phyloP scores from a whole-genome alignment of 2,888 invertebrate genomes.

The Xestia ashworthii region DNA sequence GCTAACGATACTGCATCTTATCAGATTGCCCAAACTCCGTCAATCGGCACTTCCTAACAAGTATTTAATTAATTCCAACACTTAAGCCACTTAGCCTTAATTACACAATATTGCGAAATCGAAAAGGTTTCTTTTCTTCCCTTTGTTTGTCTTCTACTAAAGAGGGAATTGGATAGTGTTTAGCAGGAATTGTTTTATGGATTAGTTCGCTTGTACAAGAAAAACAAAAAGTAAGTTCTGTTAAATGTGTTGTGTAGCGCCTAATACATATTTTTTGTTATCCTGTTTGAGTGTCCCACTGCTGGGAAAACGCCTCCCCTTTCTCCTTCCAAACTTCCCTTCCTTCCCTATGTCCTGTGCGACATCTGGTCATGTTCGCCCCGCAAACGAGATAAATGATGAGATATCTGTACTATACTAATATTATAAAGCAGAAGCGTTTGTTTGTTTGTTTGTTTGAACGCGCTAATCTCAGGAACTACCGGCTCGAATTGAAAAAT shows the following conservation, averaged over 20 bases:
- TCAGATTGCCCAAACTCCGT: slow-evolving; percentile 25
- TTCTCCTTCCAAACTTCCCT: too few relatives aligned
- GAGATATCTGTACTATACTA: too few relatives aligned
- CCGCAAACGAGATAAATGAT: too few relatives aligned
- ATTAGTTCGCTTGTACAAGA: neutral
- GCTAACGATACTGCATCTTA: slow-evolving; percentile 14
- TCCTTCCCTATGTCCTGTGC: too few relatives aligned
- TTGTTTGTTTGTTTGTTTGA: too few relatives aligned
- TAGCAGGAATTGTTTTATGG: slow-evolving; percentile 2
- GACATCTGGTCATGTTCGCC: too few relatives aligned
- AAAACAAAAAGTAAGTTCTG: neutral
- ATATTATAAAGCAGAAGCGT: too few relatives aligned
- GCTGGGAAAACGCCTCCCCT: too few relatives aligned
- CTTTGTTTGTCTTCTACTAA: slow-evolving; percentile 9
- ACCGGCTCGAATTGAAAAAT: too few relatives aligned
- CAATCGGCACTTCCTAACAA: slow-evolving; percentile 32
- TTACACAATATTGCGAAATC: slow-evolving; percentile 44
- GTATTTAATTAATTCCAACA: slow-evolving; percentile 55
- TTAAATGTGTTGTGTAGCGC: neutral
- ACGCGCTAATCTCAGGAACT: too few relatives aligned
- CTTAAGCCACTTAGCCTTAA: slow-evolving; percentile 48
- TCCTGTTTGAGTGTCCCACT: too few relatives aligned
- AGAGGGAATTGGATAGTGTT: slow-evolving; percentile 3
- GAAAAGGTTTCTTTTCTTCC: slow-evolving; percentile 37
- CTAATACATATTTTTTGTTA: too few relatives aligned